Percentiles rank a stretch among this genome's conserved stretches.
phyloP scores from a whole-genome alignment of 2,888 invertebrate species.

The Chrysotoxum bicinctum region DNA sequence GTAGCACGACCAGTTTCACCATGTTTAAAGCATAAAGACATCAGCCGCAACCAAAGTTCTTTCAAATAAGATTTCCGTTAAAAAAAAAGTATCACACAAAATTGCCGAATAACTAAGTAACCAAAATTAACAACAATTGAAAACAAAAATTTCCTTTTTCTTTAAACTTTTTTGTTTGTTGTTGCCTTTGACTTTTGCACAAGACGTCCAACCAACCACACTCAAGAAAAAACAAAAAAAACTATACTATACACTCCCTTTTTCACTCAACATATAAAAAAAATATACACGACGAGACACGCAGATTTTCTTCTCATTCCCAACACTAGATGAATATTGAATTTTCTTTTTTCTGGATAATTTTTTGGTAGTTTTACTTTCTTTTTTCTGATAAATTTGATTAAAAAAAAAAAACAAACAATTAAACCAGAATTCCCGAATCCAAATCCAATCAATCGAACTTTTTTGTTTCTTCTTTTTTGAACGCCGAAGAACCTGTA shows the following conservation, averaged over 20 bases:
- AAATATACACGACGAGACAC: slow-evolving; percentile 59
- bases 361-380: slow-evolving; percentile 32
- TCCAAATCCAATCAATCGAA: background rate
- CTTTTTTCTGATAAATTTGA: slow-evolving; percentile 10
- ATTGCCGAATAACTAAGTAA: background rate
- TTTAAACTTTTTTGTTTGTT: slow-evolving; percentile 34
- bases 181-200: slow-evolving; percentile 56
- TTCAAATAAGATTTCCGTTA: slow-evolving; percentile 48
- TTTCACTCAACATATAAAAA: slow-evolving; percentile 60
- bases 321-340: slow-evolving; percentile 44
- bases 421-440: background rate
- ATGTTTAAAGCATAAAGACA: slow-evolving; percentile 91
- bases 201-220: slow-evolving; percentile 22
- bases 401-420: background rate
- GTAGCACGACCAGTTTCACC: slow-evolving; percentile 90
- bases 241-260: slow-evolving; percentile 69
- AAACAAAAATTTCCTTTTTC: slow-evolving; percentile 5
- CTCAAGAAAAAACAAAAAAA: slow-evolving; percentile 31
- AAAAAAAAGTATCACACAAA: background rate
- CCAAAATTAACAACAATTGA: slow-evolving; percentile 3
- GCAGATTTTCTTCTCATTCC: slow-evolving; percentile 63
- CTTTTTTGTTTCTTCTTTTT: background rate
- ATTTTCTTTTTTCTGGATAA: slow-evolving; percentile 45
- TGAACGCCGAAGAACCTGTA: slow-evolving; percentile 61
- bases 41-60: slow-evolving; percentile 77